phyloP scores from a whole-genome alignment of 2,797 vertebrate genomes.

The Poecilia gillii region DNA sequence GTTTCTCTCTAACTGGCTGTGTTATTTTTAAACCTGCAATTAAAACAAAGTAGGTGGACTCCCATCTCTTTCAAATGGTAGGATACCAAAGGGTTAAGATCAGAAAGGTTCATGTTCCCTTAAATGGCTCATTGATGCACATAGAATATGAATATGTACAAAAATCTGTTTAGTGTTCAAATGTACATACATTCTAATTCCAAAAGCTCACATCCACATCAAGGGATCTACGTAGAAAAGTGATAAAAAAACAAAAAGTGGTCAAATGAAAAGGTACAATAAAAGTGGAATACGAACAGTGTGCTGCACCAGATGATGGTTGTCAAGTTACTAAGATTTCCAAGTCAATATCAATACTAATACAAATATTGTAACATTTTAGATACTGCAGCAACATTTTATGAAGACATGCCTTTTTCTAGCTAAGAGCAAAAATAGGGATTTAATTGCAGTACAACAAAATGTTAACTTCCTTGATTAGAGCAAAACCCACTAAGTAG shows the following conservation, averaged over 20 bases:
- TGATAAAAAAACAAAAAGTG: background rate
- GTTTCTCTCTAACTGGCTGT: constrained; percentile 11
- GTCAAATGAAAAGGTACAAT: background rate
- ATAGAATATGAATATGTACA: too few relatives aligned
- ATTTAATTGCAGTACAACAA: background rate
- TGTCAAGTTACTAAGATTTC: background rate
- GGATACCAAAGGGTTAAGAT: constrained; percentile 12
- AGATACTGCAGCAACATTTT: background rate
- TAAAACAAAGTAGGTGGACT: constrained; percentile 8
- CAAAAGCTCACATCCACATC: background rate
- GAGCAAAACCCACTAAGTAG: background rate
- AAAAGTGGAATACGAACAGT: background rate
- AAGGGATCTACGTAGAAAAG: background rate
- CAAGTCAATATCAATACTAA: background rate
- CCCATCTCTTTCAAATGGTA: background rate
- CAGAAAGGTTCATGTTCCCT: constrained; percentile 4
- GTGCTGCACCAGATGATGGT: background rate
- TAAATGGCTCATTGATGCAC: background rate
- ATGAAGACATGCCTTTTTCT: background rate
- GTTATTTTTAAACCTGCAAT: constrained; percentile 6
- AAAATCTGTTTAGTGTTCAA: background rate
- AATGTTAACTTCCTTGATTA: background rate
- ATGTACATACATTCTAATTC: background rate
- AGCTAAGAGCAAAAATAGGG: background rate
- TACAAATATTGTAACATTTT: background rate